Evolutionary conservation across 2,113 vertebrate genomes (phyloP).

Genomic region (Nothoprocta pentlandii): DNA sequence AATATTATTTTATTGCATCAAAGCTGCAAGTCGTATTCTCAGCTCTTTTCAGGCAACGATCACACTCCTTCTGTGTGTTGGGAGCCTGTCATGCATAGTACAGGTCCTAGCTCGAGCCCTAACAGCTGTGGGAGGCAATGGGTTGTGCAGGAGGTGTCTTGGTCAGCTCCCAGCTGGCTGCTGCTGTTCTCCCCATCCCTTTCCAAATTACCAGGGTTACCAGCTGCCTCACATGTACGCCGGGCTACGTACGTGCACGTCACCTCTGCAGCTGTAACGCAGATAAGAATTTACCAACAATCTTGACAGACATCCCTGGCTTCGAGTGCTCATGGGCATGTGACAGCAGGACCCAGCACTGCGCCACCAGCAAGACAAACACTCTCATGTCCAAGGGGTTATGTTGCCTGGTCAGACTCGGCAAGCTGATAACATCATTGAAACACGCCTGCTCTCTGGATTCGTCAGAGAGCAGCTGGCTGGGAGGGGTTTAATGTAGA

Average conservation of each 20-base stretch:
- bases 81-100: neutral
- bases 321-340: slow-evolving; percentile 7
- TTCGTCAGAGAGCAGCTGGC: neutral
- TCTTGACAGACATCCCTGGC: slow-evolving; percentile 54
- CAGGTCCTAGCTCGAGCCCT: slow-evolving; percentile 41
- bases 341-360: slow-evolving; percentile 44
- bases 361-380: neutral
- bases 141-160: slow-evolving; percentile 43
- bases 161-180: slow-evolving; percentile 67
- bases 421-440: neutral
- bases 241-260: slow-evolving; percentile 43
- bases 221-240: slow-evolving; percentile 22
- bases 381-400: neutral
- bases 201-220: slow-evolving; percentile 62
- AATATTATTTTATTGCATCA: neutral
- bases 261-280: slow-evolving; percentile 60
- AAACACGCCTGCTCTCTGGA: neutral
- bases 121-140: slow-evolving; percentile 48
- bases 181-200: slow-evolving; percentile 55
- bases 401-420: neutral
- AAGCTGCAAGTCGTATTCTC: neutral
- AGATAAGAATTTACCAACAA: slow-evolving; percentile 66
- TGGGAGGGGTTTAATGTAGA: neutral
- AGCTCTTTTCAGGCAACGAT: neutral
- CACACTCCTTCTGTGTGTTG: neutral